Base-by-base conservation (phyloP, 2,888 invertebrate genomes). In the Formica aserva region DNA sequence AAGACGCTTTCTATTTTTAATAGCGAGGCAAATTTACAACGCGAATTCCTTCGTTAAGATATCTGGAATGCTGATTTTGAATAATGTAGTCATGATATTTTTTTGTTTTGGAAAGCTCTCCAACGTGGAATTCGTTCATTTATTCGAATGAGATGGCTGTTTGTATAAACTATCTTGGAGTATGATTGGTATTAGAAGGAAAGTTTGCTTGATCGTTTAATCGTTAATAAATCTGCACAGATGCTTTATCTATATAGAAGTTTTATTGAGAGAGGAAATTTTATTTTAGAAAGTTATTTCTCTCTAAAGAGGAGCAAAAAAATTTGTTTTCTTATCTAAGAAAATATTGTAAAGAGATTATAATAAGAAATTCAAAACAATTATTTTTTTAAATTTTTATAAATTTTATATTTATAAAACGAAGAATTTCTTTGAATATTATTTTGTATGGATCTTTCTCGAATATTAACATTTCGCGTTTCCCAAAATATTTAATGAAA, bases 131-230 rank as follows among this genome's bases (percentile, higher is more conserved):
- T 75, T 22, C n/a, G 3, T 11, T 26, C 3, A 9, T 18, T 22
- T 35, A 45, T 75, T 8, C 22, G 18, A 13, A 75, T 63, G 62
- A 38, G 35, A 45, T 5, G 2, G 29, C n/a, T n/a, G 13, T 62
- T 74, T 1, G 18, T 15, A 15, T 32, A 22, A 62, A 32, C 8
- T 60, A 45, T 22, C 11, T 6, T 45, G 32, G 15, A 8, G 26
- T 26, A 6, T n/a, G 45, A 48, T 63, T 32, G 22, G 3, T 18
- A 35, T 48, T 48, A 63, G 1, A 63, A 48, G 48, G 75, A 63
- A 48, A 75, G 18, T 75, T 26, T 75, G 29, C 48, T 48, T 6
- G 15, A 63, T 75, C 9, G 6, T 63, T 75, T 22, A 75, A 26
- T 26, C 26, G 26, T 26, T 48, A 15, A 60, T 41, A 38, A 8